A percentile compares a stretch with the other conserved stretches of the same genome.
phyloP scores from a whole-genome alignment of 2,797 vertebrate genomes.

The Staurois parvus region DNA sequence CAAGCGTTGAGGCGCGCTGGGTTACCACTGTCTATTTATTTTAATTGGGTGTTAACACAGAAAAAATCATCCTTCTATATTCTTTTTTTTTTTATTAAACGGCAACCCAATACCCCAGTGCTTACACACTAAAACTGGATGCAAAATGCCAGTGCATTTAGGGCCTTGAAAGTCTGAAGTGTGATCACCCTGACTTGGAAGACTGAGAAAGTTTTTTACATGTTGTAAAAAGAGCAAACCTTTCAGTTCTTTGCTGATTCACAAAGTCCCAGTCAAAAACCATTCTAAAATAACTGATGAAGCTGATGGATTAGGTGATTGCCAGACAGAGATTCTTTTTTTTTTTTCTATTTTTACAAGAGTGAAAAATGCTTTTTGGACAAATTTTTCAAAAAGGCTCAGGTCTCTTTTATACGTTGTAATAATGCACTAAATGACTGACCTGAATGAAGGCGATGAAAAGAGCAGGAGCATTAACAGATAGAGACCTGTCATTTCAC shows the following conservation, averaged over 20 bases:
- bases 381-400: not conserved
- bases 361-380: conserved; percentile 34
- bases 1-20: too few species aligned
- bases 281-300: not conserved
- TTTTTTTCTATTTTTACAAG: conserved; percentile 4
- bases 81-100: too few species aligned
- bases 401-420: conserved; percentile 10
- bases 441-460: conserved; percentile 24
- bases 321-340: not conserved
- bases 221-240: not conserved
- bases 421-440: conserved; percentile 7
- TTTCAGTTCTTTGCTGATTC: conserved; percentile 25
- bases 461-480: not conserved
- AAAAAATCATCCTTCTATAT: too few species aligned
- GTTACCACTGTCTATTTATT: too few species aligned
- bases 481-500: conserved; percentile 6
- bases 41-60: too few species aligned
- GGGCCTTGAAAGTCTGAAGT: too few species aligned
- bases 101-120: too few species aligned
- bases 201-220: not conserved
- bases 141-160: too few species aligned
- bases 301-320: conserved; percentile 45
- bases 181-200: not conserved
- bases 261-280: not conserved
- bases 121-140: too few species aligned